Conservation (phyloP, 2,113 vertebrate genomes). For the Protobothrops mucrosquamatus region DNA sequence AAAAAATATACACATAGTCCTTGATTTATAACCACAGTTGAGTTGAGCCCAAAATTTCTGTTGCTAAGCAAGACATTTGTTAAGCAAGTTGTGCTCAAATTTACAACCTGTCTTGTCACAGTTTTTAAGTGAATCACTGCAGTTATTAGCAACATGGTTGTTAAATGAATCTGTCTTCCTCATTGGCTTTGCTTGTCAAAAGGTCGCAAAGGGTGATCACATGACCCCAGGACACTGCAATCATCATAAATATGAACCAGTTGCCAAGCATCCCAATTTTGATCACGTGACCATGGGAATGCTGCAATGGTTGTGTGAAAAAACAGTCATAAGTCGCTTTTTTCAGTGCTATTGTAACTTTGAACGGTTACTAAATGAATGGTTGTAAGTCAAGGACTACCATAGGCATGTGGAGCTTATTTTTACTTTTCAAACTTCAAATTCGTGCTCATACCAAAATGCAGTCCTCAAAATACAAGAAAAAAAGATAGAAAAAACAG, state of each 20-base stretch:
- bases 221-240: too few relatives aligned
- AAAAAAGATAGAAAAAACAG: not conserved
- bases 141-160: too few relatives aligned
- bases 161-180: too few relatives aligned
- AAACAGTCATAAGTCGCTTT: not conserved
- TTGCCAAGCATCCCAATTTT: not conserved
- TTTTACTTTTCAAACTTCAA: not conserved
- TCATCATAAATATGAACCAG: not conserved
- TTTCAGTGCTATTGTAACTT: not conserved
- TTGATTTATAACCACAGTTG: not conserved
- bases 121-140: too few relatives aligned
- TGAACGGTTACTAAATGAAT: not conserved
- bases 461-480: not conserved
- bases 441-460: not conserved
- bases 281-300: not conserved
- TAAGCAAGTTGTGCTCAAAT: not conserved
- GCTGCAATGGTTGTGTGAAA: not conserved
- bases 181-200: too few relatives aligned
- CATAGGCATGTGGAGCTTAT: not conserved
- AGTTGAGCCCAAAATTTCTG: not conserved
- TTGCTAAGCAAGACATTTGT: not conserved
- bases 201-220: too few relatives aligned
- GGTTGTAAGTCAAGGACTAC: not conserved
- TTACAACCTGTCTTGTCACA: not conserved
- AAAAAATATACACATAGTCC: not conserved